Conservation (phyloP, 2,797 vertebrate species). For the Hydrocynus forskahlii region DNA sequence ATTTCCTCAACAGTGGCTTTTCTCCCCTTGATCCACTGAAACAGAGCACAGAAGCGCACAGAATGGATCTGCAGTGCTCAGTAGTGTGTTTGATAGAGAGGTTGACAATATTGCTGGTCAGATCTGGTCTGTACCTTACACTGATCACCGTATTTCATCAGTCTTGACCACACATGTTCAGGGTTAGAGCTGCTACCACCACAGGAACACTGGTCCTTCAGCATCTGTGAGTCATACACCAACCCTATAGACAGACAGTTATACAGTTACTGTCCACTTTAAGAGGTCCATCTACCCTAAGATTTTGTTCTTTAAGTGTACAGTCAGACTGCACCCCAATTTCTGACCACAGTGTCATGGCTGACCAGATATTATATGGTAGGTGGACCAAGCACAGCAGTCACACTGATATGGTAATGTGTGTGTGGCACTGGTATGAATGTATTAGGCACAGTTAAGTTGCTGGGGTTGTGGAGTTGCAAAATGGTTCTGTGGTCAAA, state of each 20-base stretch:
- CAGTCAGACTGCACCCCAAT: neutral
- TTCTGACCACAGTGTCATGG: neutral
- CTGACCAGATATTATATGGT: too few relatives aligned
- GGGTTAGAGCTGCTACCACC: slow-evolving; percentile 88
- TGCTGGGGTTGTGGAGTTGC: too few relatives aligned
- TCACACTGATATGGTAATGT: too few relatives aligned
- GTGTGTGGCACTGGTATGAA: too few relatives aligned
- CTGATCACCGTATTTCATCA: slow-evolving; percentile 83
- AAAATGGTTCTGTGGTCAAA: too few relatives aligned
- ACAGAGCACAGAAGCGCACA: slow-evolving; percentile 50
- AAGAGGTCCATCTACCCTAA: too few relatives aligned
- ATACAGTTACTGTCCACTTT: neutral
- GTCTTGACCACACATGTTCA: slow-evolving; percentile 90
- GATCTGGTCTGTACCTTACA: slow-evolving; percentile 82
- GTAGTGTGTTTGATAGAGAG: neutral
- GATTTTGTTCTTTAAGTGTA: neutral
- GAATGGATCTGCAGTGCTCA: neutral
- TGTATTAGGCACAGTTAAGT: too few relatives aligned
- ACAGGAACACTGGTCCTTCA: slow-evolving; percentile 89
- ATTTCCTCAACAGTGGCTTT: slow-evolving; percentile 89
- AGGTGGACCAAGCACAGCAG: too few relatives aligned
- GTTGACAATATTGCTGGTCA: neutral
- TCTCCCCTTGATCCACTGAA: slow-evolving; percentile 78
- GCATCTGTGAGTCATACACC: slow-evolving; percentile 89
- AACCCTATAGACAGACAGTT: slow-evolving; percentile 77